Evolutionary conservation across 2,888 invertebrate species (phyloP).

Genomic region (Lysandra bellargus): DNA sequence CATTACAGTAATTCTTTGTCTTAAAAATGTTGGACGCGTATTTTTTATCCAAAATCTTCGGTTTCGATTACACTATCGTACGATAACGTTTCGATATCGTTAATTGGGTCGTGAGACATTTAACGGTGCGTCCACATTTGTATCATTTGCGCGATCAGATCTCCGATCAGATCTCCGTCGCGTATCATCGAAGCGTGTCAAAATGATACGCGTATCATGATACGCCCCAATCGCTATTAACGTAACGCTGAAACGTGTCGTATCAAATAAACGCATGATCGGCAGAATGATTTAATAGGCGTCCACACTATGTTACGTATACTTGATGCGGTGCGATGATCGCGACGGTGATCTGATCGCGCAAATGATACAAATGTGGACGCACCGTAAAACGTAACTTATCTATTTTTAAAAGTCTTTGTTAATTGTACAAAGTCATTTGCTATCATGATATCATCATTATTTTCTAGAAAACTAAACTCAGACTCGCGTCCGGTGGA

Average conservation of each 20-base stretch:
- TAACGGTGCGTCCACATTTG: not conserved
- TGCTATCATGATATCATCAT: not conserved
- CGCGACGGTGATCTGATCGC: too few relatives aligned
- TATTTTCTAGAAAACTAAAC: not conserved
- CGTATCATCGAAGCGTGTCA: too few relatives aligned
- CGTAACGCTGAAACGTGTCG: too few relatives aligned
- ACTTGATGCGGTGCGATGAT: too few relatives aligned
- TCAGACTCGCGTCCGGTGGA: not conserved
- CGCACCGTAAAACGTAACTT: not conserved
- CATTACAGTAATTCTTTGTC: not conserved
- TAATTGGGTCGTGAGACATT: not conserved
- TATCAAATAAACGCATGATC: too few relatives aligned
- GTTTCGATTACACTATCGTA: not conserved
- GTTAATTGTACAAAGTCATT: not conserved
- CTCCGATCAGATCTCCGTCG: too few relatives aligned
- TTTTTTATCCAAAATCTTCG: slow-evolving; percentile 10
- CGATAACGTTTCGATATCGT: not conserved
- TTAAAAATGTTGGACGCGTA: not conserved
- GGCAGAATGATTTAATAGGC: too few relatives aligned
- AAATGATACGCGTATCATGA: too few relatives aligned
- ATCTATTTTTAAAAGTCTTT: not conserved
- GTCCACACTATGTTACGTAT: too few relatives aligned
- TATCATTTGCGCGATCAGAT: too few relatives aligned
- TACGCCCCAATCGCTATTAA: too few relatives aligned
- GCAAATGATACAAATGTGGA: too few relatives aligned